These are phyloP conservation scores for Bembecia ichneumoniformis DNA, from an alignment of 2,888 invertebrate species.

Conservation along the genomic window DNA sequence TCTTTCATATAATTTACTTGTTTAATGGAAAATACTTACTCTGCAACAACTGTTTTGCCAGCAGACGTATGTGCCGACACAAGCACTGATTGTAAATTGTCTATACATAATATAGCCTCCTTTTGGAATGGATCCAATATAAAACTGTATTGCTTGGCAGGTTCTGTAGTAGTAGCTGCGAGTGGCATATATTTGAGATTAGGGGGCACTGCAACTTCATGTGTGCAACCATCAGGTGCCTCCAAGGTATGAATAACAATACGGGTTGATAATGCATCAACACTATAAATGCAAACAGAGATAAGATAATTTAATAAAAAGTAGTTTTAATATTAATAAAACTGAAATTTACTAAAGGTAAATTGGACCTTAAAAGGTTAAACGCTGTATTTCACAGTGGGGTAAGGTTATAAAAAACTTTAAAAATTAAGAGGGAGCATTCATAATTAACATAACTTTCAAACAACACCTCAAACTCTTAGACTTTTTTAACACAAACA, in stretches of 20 bases:
- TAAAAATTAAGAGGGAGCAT: too few relatives aligned
- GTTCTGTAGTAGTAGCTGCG: constrained; percentile 72
- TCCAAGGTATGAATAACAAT: constrained; percentile 92
- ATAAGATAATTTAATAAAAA: background rate
- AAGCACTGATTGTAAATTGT: constrained; percentile 97
- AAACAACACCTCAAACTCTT: too few relatives aligned
- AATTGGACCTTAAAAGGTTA: too few relatives aligned
- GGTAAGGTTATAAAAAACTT: too few relatives aligned
- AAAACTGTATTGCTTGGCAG: constrained; percentile 95
- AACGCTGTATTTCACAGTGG: too few relatives aligned
- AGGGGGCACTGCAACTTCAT: constrained; percentile 96
- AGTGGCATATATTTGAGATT: constrained; percentile 82
- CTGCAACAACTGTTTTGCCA: constrained; percentile 99
- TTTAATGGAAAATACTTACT: constrained; percentile 75
- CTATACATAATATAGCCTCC: constrained; percentile 95
- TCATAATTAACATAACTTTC: too few relatives aligned
- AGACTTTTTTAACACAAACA: too few relatives aligned
- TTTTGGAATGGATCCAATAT: constrained; percentile 98
- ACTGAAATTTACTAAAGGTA: background rate
- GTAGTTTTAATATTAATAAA: background rate
- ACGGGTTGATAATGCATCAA: constrained; percentile 75
- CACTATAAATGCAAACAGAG: constrained; percentile 54
- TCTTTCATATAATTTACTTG: background rate
- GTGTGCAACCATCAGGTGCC: constrained; percentile 93
- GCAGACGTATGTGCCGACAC: constrained; percentile 99